Base-by-base conservation (phyloP, 2,797 vertebrate genomes). In the Lagodon rhomboides region DNA sequence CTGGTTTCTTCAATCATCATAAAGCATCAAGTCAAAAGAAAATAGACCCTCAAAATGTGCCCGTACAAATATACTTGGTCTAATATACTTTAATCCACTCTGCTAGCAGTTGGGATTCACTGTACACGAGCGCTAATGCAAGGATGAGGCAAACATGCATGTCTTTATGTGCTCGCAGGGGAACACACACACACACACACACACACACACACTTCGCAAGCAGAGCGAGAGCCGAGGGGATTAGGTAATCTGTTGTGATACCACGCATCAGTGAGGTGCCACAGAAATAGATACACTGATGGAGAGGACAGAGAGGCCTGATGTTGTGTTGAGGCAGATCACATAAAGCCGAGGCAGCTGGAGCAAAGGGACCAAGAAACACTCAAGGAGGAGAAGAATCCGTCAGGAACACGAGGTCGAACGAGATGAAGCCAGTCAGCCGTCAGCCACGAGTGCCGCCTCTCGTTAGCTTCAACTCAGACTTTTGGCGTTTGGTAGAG, bases 161-260 rank as follows among this genome's bases (percentile, higher is more conserved):
- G 30, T 17, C 18, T 58, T 70, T 2, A 12, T 53, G 62, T 12
- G 41, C 75, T 69, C 76, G 62, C 43, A 69, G 27, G 69, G 75
- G 43, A 69, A 23, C 73, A 62, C 30, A 63, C 46, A 53, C 64
- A 53, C 46, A 27, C 4, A 27, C 27, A 27, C 27, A 27, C 27
- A 27, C 27, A 38, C 56, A 67, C 49, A 50, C 49, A 54, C 65
- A 53, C 47, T 67, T 30, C 20, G 3, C 55, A 12, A 47, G 73
- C 74, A 66, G 44, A 77, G 82, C 4, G 2, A 68, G 68, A 69
- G 79, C 80, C 55, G 54, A 72, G 72, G 84, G 87, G 78, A 80
- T 93, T 92, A 91, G 79, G 76, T 94, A 85, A 94, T 92, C 84
- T 73, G 68, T 12, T 66, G 88, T 79, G 82, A 92, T 89, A 77